phyloP scores from a whole-genome alignment of 2,113 vertebrate genomes.

The Numenius arquata region DNA sequence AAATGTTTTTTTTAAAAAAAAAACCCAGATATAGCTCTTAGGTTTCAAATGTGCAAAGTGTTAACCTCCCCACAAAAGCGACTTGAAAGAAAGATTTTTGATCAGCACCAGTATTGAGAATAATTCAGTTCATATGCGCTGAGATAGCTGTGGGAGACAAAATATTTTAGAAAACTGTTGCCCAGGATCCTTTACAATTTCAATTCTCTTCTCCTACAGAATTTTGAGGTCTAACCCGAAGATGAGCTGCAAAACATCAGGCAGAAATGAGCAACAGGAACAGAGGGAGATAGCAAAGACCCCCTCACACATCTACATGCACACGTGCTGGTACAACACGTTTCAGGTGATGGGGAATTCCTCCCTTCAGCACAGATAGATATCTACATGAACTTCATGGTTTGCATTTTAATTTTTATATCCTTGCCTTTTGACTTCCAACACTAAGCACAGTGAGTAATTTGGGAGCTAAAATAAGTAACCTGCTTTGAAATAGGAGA shows the following conservation, averaged over 20 bases:
- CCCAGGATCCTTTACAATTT: neutral
- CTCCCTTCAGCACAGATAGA: neutral
- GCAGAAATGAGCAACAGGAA: neutral
- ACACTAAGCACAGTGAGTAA: neutral
- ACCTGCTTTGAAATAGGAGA: neutral
- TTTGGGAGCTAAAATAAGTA: neutral
- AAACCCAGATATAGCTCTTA: neutral
- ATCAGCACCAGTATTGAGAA: conserved; percentile 34
- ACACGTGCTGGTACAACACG: rapidly evolving
- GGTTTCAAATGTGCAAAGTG: conserved; percentile 62
- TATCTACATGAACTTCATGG: neutral
- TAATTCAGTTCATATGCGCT: conserved; percentile 61
- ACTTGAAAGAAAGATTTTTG: conserved; percentile 54
- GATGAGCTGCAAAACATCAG: neutral
- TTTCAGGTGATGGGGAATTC: neutral
- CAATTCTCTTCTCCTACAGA: neutral
- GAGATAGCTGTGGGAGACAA: conserved; percentile 32
- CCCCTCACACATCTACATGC: neutral
- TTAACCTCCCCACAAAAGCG: conserved; percentile 43
- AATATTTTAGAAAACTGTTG: conserved; percentile 24
- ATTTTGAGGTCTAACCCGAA: neutral
- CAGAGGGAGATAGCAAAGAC: neutral
- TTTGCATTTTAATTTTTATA: neutral
- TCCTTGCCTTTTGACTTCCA: neutral
- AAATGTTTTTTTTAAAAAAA: neutral